Evolutionary conservation across 2,797 vertebrate species (phyloP), one percentile per base, ranked within the genome.

Genomic region (Luscinia luscinia): DNA sequence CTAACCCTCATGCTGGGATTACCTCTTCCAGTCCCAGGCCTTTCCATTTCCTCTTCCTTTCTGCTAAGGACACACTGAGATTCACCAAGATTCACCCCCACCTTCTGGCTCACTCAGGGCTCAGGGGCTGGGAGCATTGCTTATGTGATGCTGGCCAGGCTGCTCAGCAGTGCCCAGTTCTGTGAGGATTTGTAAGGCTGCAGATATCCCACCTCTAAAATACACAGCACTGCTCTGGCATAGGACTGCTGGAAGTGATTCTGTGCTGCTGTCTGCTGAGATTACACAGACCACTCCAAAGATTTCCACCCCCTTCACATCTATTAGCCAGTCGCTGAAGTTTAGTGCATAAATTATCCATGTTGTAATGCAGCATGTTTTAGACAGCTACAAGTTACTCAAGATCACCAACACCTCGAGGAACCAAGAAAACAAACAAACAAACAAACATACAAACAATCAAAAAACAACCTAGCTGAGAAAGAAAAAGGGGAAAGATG

Each of bases 181-280:
- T 3, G 0, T 0, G 15, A 55, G 36, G 22, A 38, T 80, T 40
- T 43, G 28, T n/a, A 38, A 58, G 55, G 72, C 0, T 92, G 45
- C 48, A 58, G 27, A 40, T 11, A 68, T 4, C 58, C 24, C 3
- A 1, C 38, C 46, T 62, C 62, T 3, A 4, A 81, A 94, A 59
- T 36, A 66, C 36, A 36, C 32, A 72, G 32, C 1, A 1, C 66
- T 57, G n/a, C 1, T 1, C 46, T 84, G 67, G 58, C 59, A 68
- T 51, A 73, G 54, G 27, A 12, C 32, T 84, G 58, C 36, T 92
- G 84, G 77, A 82, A 82, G 74, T 45, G 54, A 78, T 63, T 87
- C 81, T 63, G 43, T 41, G 67, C 52, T 89, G 78, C 32, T 90
- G 77, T 24, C 87, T 89, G 64, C 58, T 76, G 81, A 87, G 63